phyloP scores from a whole-genome alignment of 2,888 invertebrate species.

The Gnatocerus cornutus region DNA sequence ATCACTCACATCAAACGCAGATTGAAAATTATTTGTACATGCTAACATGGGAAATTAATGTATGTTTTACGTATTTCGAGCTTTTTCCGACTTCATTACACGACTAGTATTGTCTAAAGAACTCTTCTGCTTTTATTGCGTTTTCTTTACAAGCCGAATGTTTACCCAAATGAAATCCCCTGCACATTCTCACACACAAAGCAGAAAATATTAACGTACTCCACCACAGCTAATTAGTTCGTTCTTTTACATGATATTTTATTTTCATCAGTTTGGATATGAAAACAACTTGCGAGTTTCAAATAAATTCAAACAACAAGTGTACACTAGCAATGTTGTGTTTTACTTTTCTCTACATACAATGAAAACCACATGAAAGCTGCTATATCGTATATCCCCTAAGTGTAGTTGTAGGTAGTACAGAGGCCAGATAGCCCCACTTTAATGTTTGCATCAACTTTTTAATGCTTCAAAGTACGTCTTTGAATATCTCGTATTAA shows the following conservation, averaged over 20 bases:
- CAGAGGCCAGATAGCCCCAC: conserved; percentile 3
- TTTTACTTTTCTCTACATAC: conserved; percentile 26
- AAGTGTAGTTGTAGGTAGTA: conserved; percentile 6
- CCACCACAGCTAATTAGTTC: conserved; percentile 20
- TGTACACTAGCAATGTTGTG: conserved; percentile 28
- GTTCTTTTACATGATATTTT: conserved; percentile 4
- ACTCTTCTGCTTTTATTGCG: background rate
- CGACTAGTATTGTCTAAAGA: background rate
- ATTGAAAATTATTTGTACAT: conserved; percentile 12
- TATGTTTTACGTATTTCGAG: no score
- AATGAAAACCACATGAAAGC: conserved; percentile 40
- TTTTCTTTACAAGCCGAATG: conserved; percentile 1
- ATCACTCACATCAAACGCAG: conserved; percentile 12
- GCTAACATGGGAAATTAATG: background rate
- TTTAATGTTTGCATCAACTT: conserved; percentile 3
- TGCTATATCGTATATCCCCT: conserved; percentile 3
- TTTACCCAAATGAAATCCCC: background rate
- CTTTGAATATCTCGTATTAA: background rate
- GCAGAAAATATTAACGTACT: background rate
- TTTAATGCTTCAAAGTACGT: background rate
- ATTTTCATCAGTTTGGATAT: conserved; percentile 21
- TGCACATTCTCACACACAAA: background rate
- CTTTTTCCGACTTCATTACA: no score
- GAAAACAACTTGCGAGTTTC: background rate
- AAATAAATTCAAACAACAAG: conserved; percentile 19